Base-by-base conservation (phyloP, 2,888 invertebrate species). In the Timema cristinae region DNA sequence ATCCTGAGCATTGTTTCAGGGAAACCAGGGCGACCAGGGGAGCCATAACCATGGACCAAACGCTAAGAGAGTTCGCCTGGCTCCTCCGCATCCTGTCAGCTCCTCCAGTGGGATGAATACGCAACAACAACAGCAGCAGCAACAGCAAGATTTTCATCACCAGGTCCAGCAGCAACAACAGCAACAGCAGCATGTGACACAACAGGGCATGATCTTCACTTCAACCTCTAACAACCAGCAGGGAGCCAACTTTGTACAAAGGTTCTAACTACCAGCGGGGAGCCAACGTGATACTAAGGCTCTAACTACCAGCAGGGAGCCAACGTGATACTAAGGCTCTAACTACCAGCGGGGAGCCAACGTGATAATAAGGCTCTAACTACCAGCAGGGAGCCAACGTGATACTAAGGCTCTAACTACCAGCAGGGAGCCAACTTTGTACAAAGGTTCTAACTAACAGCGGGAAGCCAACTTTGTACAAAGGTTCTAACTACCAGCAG, bases 11-110 rank as follows among this genome's bases (percentile, higher is more conserved):
- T 52, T 47, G 16, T 61, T 61, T 11, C 71, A 72, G 73, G 75
- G 73, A 52, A 72, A 73, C 67, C 75, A 79, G 75, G 79, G 79
- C 52, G 79, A 79, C 63, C 78, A 79, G 72, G 77, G 78, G 7
- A 76, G 76, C 71, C 74, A 74, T 73, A 85, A 83, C 77, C 87
- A 86, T 71, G 87, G 86, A 48, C 85, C 85, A 69, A 87, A 84
- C 75, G 86, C 88, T 7, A 91, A 90, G 80, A 84, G 90, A 66
- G 89, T 90, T 11, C 84, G 90, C 51, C 80, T 91, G 68, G 85
- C 86, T n/a, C 86, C 88, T 0, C 85, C 85, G 16, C 75, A 75
- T 67, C 73, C 72, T 15, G 71, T 72, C 13, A 71, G 83, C 84
- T 66, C 84, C 83, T 66, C 72, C n/a, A 68, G 67, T 61, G 73